Evolutionary conservation across 1,140 invertebrate species (phyloP), one percentile per base, ranked within the genome.

Genomic region (Octopus sinensis): DNA sequence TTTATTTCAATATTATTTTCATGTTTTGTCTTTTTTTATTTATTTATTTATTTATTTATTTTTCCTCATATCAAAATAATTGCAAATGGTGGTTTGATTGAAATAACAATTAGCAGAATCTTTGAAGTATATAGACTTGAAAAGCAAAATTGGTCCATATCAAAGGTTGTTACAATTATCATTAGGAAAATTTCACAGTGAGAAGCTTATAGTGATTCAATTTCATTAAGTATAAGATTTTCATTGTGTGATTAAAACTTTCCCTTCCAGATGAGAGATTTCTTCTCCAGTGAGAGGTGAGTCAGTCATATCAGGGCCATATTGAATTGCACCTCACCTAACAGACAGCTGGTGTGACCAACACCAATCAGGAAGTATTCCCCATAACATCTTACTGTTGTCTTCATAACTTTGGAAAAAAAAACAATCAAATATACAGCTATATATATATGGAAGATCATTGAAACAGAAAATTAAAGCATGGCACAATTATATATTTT

Each of bases 241-340:
- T 52, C 30, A 77, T 23, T 81, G 56, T 53, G n/a, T 52, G 23
- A 56, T 53, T 4, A 81, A 80, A 76, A 80, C 84, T 85, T 81
- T 85, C 52, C 17, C 79, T 87, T 87, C 75, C 85, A 87, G 86
- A 87, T 84, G 86, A 87, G 84, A 87, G 83, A 79, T 87, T 87
- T 83, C 86, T 87, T 80, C 86, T 87, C 82, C 84, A 87, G 83
- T 87, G 83, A 86, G 81, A 84, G 81, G 81, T 84, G 81, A 84
- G 81, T 82, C 78, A 51, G 52, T 52, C 76, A 77, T 53, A 51
- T 51, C 76, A 53, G 30, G 76, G 43, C 76, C 43, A 77, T 53
- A 77, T 12, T 77, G 76, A 52, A 23, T 73, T 17, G 68, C 13
- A 73, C 68, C 30, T 73, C 68, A 73, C 13, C 68, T 73, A 73